A percentile compares a stretch with the other conserved stretches of the same genome.
phyloP scores from a whole-genome alignment of 2,888 invertebrate species.

The Metalampra italica region DNA sequence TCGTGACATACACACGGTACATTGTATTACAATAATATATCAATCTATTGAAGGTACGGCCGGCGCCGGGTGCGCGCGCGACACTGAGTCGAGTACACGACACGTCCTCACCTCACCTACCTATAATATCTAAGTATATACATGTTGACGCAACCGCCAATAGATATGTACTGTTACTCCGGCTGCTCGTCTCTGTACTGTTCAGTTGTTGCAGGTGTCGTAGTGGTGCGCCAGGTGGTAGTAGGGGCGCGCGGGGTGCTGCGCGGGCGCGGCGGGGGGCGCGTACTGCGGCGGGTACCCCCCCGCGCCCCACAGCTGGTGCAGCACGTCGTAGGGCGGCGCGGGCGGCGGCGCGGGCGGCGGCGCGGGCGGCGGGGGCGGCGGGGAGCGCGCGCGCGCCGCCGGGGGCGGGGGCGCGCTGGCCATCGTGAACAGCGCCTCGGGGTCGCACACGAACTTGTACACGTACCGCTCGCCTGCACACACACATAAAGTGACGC shows the following conservation, averaged over 20 bases:
- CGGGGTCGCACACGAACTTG: constrained; percentile 97
- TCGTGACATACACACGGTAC: too few species aligned
- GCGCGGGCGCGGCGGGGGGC: constrained; percentile 16
- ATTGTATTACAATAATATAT: too few species aligned
- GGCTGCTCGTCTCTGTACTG: too few species aligned
- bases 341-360: constrained; percentile 15
- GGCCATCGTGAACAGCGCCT: constrained; percentile 91
- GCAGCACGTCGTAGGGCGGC: constrained; percentile 46
- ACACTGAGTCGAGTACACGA: too few species aligned
- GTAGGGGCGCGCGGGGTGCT: constrained; percentile 25
- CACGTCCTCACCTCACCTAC: too few species aligned
- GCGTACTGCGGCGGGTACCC: constrained; percentile 42
- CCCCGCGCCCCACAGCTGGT: constrained; percentile 45
- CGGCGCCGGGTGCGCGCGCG: too few species aligned
- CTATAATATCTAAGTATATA: too few species aligned
- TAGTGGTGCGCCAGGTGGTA: constrained; percentile 26
- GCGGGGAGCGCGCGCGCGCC: constrained; percentile 25
- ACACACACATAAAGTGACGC: too few species aligned
- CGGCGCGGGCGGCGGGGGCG: constrained; percentile 20
- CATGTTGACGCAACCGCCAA: too few species aligned
- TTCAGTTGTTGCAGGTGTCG: constrained; percentile 4
- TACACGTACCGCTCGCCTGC: constrained; percentile 96
- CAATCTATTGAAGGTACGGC: too few species aligned
- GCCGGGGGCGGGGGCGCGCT: constrained; percentile 22
- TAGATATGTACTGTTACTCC: too few species aligned